Base-by-base conservation (phyloP, 2,797 vertebrate genomes). In the Typhlichthys eigenmanni region DNA sequence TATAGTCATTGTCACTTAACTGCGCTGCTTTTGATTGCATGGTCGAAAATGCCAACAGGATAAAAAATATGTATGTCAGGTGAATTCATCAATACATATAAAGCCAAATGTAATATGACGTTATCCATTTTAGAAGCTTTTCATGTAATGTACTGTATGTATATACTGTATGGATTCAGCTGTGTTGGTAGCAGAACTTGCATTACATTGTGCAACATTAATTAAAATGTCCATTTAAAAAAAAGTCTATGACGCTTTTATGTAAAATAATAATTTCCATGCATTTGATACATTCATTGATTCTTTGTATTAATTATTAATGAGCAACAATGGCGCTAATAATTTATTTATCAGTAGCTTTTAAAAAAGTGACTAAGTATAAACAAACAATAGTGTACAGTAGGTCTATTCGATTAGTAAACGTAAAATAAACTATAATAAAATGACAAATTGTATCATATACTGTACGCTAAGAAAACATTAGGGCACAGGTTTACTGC, bases 1-100 rank as follows among this genome's bases (percentile, higher is more conserved):
- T 29, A 43, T 43, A 70, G 62, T 81, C 61, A 71, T 76, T 82
- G 24, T 84, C 64, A 70, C 62, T 77, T 57, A 72, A 79, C 55
- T 73, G 72, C 76, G 74, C 75, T 74, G 84, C 80, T 79, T 85
- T 64, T 71, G 58, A 81, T 73, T 80, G 79, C 63, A 74, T 84
- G 70, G 58, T 58, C 52, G 72, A 75, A 68, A 49, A 69, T 60
- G 71, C 58, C 34, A 62, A 46, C 38, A 72, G 9, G 74, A 52
- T 62, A 14, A 58, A 57, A 46, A 0, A 49, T 12, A 62, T 58
- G 65, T 6, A 34, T 52, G 63, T 78, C 60, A 72, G 53, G 46
- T 81, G 47, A 82, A 80, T 79, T 66, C 51, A 74, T 66, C 62
- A 61, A 60, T 68, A 58, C 60, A 19, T 64, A 47, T 55, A 64